These are phyloP conservation scores for Drosophila pseudotakahashii DNA, from an alignment of 2,888 invertebrate species.

Conservation along the genomic window DNA sequence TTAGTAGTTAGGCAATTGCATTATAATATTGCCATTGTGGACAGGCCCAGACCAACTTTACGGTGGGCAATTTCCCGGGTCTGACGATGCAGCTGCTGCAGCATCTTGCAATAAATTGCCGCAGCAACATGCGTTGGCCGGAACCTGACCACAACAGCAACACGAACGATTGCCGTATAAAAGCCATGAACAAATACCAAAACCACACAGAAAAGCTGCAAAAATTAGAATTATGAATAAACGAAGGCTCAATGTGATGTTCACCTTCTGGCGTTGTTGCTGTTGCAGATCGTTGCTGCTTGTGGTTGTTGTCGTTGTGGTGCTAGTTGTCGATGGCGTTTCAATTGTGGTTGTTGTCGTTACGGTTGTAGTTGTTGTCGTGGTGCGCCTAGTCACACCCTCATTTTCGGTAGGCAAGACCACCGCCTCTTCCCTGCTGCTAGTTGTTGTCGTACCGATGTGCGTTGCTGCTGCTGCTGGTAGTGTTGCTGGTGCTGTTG, in stretches of 20 bases:
- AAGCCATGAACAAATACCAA: constrained; percentile 84
- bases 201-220: constrained; percentile 84
- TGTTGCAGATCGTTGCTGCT: constrained; percentile 50
- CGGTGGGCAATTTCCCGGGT: constrained; percentile 20
- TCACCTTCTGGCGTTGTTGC: constrained; percentile 83
- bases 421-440: constrained; percentile 59
- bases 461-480: constrained; percentile 29
- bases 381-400: constrained; percentile 69
- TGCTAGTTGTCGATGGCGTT: constrained; percentile 61
- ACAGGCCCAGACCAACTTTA: constrained; percentile 25
- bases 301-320: constrained; percentile 61
- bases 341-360: constrained; percentile 77
- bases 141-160: constrained; percentile 60
- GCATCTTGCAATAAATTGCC: constrained; percentile 26
- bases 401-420: constrained; percentile 48
- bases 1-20: constrained; percentile 35
- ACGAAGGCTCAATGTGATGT: constrained; percentile 84
- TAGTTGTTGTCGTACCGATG: constrained; percentile 41
- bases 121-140: constrained; percentile 46
- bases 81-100: constrained; percentile 34
- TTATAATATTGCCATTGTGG: constrained; percentile 35
- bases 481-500: constrained; percentile 10
- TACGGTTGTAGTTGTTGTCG: constrained; percentile 78
- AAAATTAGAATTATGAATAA: constrained; percentile 82
- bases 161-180: constrained; percentile 72